phyloP scores from a whole-genome alignment of 2,797 vertebrate species.

The Pangasius mekongensis region DNA sequence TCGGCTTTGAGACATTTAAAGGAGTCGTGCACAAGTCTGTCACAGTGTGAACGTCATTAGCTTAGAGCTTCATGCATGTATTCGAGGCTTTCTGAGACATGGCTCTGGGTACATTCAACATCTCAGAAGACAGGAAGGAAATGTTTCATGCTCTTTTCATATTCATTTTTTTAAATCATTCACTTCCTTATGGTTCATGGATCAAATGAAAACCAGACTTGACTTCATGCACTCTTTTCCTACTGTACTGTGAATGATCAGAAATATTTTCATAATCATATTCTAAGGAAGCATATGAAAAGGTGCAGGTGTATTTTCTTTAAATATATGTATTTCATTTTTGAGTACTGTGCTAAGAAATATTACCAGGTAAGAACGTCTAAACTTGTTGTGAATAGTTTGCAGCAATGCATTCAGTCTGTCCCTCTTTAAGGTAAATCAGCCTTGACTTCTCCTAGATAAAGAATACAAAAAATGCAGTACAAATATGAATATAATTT shows the following conservation, averaged over 20 bases:
- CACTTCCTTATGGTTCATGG: background rate
- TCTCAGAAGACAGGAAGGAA: constrained; percentile 40
- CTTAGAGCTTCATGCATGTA: constrained; percentile 37
- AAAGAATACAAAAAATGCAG: background rate
- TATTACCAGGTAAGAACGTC: background rate
- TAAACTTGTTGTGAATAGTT: background rate
- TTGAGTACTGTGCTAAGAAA: background rate
- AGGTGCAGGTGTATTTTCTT: constrained; percentile 40
- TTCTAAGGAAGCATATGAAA: constrained; percentile 19
- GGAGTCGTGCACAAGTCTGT: constrained; percentile 26
- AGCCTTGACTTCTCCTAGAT: background rate
- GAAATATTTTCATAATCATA: constrained; percentile 22
- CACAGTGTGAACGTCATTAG: constrained; percentile 25
- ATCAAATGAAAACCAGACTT: constrained; percentile 13
- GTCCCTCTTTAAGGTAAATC: background rate
- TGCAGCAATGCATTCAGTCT: background rate
- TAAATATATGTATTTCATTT: background rate
- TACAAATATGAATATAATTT: background rate
- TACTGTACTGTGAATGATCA: constrained; percentile 20
- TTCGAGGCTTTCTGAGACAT: constrained; percentile 29
- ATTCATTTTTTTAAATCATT: background rate
- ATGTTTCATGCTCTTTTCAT: constrained; percentile 21
- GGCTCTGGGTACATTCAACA: background rate
- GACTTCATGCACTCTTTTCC: constrained; percentile 13
- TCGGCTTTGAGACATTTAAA: constrained; percentile 42